phyloP scores from a whole-genome alignment of 2,888 invertebrate species.

The Lordiphosa fenestrarum region DNA sequence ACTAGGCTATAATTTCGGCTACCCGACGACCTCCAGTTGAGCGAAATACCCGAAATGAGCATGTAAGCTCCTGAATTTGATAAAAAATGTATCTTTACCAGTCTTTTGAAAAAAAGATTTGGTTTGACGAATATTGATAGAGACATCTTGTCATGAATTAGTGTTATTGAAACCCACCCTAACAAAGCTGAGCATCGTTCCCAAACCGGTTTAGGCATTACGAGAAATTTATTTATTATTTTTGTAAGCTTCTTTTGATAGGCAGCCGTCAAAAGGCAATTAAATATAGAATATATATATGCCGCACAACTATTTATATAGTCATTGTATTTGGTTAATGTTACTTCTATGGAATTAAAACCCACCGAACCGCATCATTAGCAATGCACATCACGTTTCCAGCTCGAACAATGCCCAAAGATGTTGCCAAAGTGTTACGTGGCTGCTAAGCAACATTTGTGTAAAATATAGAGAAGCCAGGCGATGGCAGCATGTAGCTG shows the following conservation, averaged over 20 bases:
- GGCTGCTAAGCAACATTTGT: slow-evolving; percentile 22
- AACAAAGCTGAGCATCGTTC: neutral
- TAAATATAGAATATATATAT: slow-evolving; percentile 26
- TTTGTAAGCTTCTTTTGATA: slow-evolving; percentile 12
- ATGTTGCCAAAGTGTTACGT: slow-evolving; percentile 5
- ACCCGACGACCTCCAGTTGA: no score
- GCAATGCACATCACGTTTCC: slow-evolving; percentile 54
- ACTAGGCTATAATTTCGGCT: no score
- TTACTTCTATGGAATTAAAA: slow-evolving; percentile 55
- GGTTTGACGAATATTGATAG: no score
- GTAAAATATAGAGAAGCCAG: neutral
- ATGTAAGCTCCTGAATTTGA: no score
- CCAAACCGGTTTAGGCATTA: neutral
- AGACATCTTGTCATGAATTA: no score
- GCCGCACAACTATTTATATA: slow-evolving; percentile 18
- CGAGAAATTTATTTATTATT: slow-evolving; percentile 16
- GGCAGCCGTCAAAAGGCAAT: slow-evolving; percentile 37
- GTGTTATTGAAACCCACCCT: neutral
- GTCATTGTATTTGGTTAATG: slow-evolving; percentile 31
- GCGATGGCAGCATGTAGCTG: slow-evolving; percentile 12
- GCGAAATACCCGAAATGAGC: no score
- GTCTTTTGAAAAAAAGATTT: no score
- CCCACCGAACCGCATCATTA: slow-evolving; percentile 59
- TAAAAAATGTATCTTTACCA: no score
- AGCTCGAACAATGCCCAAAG: slow-evolving; percentile 12